Evolutionary conservation across 2,113 vertebrate species (phyloP).

Genomic region (Saccopteryx leptura): DNA sequence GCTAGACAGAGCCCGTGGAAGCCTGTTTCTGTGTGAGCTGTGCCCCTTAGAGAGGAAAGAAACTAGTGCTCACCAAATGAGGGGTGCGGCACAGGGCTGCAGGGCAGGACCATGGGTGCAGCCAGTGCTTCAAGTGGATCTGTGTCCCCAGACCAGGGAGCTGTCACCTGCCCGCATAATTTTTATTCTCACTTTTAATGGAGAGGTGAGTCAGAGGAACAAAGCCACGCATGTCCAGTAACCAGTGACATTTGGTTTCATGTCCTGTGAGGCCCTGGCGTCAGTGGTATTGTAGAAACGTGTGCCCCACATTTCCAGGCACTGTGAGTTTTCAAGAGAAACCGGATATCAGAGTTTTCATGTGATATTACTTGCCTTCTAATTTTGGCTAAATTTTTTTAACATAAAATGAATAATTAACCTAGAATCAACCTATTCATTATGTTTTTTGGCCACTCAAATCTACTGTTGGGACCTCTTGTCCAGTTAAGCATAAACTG

Average conservation of each 20-base stretch:
- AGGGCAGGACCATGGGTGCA: not conserved
- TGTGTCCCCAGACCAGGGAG: too few species aligned
- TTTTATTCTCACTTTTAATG: not conserved
- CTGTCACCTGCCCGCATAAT: too few species aligned
- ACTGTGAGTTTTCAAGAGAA: not conserved
- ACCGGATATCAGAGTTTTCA: not conserved
- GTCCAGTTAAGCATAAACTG: too few species aligned
- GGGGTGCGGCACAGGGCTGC: rapidly evolving
- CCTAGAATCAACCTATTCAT: not conserved
- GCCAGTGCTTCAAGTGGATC: not conserved
- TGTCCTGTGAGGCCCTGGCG: rapidly evolving
- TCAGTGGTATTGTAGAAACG: not conserved
- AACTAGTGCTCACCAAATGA: rapidly evolving
- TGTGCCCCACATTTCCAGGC: not conserved
- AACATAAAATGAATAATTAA: not conserved
- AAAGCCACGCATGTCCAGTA: rapidly evolving
- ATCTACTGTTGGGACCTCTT: not conserved
- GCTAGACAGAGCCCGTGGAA: not conserved
- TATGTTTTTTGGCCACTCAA: not conserved
- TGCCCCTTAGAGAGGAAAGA: not conserved
- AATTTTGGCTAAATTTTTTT: not conserved
- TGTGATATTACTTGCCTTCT: not conserved
- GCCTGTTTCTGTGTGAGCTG: too few species aligned
- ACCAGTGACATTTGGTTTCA: not conserved
- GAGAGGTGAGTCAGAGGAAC: not conserved